Percentiles rank a stretch among this genome's conserved stretches.
These are phyloP conservation scores for Linyphia triangularis DNA, from an alignment of 2,888 invertebrate species.

Conservation along the genomic window DNA sequence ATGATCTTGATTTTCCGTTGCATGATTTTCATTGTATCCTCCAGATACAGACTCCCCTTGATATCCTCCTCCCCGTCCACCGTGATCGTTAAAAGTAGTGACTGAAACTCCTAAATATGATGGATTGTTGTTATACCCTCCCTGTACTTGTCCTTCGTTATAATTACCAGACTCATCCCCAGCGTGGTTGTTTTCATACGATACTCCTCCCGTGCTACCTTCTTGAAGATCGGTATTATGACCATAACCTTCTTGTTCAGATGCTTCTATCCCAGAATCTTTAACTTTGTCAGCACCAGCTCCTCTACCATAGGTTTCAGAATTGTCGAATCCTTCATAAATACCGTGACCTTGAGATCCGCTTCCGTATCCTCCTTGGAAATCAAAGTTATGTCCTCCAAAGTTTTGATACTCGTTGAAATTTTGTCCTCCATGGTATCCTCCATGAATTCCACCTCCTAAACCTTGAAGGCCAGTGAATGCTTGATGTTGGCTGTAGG, in stretches of 20 bases:
- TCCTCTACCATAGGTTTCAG: constrained; percentile 49
- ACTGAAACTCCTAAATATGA: constrained; percentile 59
- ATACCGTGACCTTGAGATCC: not conserved
- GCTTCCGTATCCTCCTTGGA: constrained; percentile 19
- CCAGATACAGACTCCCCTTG: not conserved
- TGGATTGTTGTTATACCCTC: constrained; percentile 9
- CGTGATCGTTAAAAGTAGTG: constrained; percentile 52
- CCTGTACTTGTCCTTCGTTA: constrained; percentile 10
- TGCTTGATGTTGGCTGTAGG: constrained; percentile 57
- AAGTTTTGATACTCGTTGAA: constrained; percentile 9
- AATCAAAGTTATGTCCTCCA: constrained; percentile 26
- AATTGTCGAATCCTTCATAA: constrained; percentile 23
- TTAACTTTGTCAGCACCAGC: constrained; percentile 3
- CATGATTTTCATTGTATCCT: constrained; percentile 25
- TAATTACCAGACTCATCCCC: not conserved
- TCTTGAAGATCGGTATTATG: constrained; percentile 12
- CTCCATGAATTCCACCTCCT: constrained; percentile 55
- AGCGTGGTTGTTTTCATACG: not conserved
- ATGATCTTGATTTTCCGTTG: constrained; percentile 5
- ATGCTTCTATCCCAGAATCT: not conserved
- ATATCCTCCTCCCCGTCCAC: constrained; percentile 59
- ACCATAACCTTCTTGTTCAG: not conserved
- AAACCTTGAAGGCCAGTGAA: constrained; percentile 38
- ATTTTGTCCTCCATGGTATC: constrained; percentile 25
- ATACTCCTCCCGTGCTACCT: not conserved